A percentile compares a stretch with the other conserved stretches of the same genome.
Conservation (phyloP, 2,113 vertebrate genomes). For the Lipotes vexillifer region DNA sequence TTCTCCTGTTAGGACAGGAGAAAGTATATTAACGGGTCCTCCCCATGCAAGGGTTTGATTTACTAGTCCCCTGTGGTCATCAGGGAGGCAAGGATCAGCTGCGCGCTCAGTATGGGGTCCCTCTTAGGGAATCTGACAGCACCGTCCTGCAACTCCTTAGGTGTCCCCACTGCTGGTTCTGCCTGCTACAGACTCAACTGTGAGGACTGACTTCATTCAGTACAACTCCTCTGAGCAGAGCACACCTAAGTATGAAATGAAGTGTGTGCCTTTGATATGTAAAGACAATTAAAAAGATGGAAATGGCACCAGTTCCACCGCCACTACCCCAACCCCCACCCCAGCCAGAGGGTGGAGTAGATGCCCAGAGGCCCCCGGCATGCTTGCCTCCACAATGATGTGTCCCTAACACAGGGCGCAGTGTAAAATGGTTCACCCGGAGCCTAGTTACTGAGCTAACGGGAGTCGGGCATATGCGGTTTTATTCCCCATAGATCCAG, state of each 20-base stretch:
- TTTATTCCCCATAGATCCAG: background rate
- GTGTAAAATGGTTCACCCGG: background rate
- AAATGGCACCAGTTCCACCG: background rate
- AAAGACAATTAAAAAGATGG: background rate
- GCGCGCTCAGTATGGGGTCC: background rate
- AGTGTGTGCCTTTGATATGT: background rate
- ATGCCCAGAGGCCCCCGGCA: background rate
- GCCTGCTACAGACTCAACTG: background rate
- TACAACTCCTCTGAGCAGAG: background rate
- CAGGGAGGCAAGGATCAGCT: background rate
- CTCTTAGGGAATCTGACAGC: background rate
- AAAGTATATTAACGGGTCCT: background rate
- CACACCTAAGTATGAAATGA: background rate
- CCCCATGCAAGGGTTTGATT: background rate
- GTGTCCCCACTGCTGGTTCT: background rate
- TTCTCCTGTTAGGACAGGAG: background rate
- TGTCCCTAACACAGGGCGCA: background rate
- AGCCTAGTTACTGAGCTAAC: background rate
- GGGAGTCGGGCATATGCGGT: background rate
- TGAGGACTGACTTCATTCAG: background rate
- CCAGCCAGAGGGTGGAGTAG: background rate
- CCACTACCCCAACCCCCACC: background rate
- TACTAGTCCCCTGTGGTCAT: background rate
- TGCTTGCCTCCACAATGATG: background rate
- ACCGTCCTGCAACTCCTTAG: background rate